Evolutionary conservation across 2,888 invertebrate species (phyloP).

Genomic region (Morpho helenor): DNA sequence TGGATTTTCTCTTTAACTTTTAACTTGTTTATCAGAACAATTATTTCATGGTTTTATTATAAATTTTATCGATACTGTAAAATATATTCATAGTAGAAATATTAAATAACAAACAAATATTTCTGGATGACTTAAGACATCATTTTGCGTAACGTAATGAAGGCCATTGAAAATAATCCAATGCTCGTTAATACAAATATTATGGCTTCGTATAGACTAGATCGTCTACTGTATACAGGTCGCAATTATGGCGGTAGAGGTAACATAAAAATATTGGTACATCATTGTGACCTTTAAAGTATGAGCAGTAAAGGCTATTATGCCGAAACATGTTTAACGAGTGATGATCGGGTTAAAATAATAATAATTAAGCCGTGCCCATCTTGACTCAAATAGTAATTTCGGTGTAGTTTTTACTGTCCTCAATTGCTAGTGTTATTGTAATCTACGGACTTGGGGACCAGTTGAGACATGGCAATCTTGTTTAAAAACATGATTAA

Average conservation of each 20-base stretch:
- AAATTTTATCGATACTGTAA: too few species aligned
- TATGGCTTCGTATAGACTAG: constrained; percentile 38
- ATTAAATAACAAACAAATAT: constrained; percentile 2
- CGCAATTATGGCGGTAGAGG: constrained; percentile 48
- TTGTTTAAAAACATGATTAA: constrained; percentile 13
- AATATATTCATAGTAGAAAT: background rate
- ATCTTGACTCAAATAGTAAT: constrained; percentile 37
- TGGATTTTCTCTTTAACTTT: too few species aligned
- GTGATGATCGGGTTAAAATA: constrained; percentile 45
- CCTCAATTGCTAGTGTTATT: constrained; percentile 31
- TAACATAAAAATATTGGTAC: constrained; percentile 7
- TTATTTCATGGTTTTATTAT: too few species aligned
- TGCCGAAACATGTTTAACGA: background rate
- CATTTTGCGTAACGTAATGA: constrained; percentile 27
- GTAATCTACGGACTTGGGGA: constrained; percentile 21
- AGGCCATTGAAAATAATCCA: constrained; percentile 46
- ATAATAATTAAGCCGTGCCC: constrained; percentile 60
- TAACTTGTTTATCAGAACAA: too few species aligned
- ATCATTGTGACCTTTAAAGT: constrained; percentile 9
- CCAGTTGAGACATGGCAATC: constrained; percentile 8
- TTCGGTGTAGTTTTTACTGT: constrained; percentile 36
- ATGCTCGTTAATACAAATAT: constrained; percentile 57
- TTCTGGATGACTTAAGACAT: constrained; percentile 11
- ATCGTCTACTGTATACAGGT: constrained; percentile 51
- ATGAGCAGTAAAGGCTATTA: constrained; percentile 6